Conservation (phyloP, 2,113 vertebrate genomes). For the Eubucco bourcierii region DNA sequence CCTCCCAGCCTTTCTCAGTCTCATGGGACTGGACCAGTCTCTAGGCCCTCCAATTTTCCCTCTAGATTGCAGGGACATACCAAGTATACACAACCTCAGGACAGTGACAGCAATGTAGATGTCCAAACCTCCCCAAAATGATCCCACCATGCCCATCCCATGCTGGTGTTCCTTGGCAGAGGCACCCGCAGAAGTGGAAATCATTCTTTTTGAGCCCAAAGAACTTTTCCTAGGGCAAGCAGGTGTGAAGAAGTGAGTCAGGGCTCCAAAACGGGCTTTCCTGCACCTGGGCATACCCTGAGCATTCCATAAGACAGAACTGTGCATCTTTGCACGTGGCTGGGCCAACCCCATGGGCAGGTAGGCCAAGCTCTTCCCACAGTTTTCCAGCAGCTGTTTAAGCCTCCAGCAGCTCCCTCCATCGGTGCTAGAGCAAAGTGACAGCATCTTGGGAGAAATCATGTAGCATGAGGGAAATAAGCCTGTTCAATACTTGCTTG, state of each 20-base stretch:
- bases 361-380: neutral
- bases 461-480: neutral
- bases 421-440: neutral
- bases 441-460: neutral
- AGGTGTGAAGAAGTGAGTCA: neutral
- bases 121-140: neutral
- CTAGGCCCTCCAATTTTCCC: neutral
- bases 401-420: neutral
- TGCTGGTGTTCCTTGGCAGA: neutral
- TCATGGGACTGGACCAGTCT: accelerated
- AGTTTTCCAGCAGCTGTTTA: neutral
- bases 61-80: neutral
- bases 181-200: neutral
- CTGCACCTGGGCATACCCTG: neutral
- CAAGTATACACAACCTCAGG: neutral
- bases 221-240: neutral
- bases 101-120: accelerated
- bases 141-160: accelerated
- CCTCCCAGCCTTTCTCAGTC: neutral
- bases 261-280: neutral
- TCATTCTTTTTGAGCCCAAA: neutral
- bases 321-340: neutral
- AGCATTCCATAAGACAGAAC: neutral
- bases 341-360: accelerated
- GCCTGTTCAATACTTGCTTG: accelerated